These are phyloP conservation scores for Caenorhabditis tropicalis DNA, from an alignment of 1,140 invertebrate species.

Conservation along the genomic window DNA sequence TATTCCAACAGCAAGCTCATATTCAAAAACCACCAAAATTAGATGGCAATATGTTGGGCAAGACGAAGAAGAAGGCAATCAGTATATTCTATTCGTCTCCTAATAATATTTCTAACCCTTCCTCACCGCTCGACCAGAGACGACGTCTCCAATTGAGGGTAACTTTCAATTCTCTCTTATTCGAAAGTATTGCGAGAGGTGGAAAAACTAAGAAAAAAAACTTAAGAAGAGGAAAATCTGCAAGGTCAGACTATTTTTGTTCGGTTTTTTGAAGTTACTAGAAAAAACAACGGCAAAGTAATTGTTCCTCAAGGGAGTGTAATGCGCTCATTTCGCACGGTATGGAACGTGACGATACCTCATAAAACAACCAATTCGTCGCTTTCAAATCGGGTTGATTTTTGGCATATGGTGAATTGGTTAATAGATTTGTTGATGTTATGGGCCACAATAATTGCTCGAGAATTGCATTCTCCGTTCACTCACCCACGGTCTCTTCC, in stretches of 20 bases:
- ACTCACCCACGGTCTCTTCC: not conserved
- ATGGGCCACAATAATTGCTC: constrained; percentile 31
- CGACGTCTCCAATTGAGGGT: not conserved
- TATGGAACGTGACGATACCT: not conserved
- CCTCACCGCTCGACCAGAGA: not conserved
- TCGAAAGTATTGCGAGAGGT: not conserved
- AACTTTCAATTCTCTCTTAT: not conserved
- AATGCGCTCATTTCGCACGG: not conserved
- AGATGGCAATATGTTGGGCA: not conserved
- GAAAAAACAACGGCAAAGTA: not conserved
- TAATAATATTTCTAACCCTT: constrained; percentile 22
- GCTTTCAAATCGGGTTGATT: not conserved
- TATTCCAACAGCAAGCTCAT: not conserved
- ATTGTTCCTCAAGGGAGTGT: not conserved
- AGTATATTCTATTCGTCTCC: not conserved
- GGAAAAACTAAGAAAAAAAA: not conserved
- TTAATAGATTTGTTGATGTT: constrained; percentile 39
- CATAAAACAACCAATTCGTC: not conserved
- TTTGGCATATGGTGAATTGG: constrained; percentile 12
- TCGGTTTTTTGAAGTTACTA: not conserved
- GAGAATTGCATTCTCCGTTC: not conserved
- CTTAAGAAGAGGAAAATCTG: not conserved
- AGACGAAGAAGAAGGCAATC: constrained; percentile 16
- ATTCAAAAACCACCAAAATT: not conserved
- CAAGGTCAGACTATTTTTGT: constrained; percentile 25